Percentiles rank a stretch among this genome's conserved stretches.
phyloP scores from a whole-genome alignment of 2,113 vertebrate species.

The Pholis gunnellus region DNA sequence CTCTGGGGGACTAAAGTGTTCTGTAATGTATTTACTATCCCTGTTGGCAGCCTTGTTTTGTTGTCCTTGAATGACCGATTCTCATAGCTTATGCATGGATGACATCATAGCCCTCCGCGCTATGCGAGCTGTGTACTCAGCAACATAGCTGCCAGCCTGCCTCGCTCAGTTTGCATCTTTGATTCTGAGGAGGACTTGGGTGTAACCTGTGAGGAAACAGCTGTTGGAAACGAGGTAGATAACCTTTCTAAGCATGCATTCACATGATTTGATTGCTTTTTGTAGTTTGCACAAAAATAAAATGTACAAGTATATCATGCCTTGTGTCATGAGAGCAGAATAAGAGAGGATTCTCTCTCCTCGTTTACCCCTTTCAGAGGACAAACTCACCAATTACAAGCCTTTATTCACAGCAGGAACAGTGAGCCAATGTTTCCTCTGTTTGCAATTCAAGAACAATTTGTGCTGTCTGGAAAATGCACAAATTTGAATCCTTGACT shows the following conservation, averaged over 20 bases:
- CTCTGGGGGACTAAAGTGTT: conserved; percentile 72
- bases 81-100: conserved; percentile 59
- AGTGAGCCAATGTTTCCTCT: conserved; percentile 62
- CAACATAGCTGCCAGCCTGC: conserved; percentile 28
- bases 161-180: conserved; percentile 48
- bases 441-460: conserved; percentile 70
- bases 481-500: conserved; percentile 73
- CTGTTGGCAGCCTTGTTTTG: conserved; percentile 64
- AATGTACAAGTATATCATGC: not conserved
- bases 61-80: conserved; percentile 79
- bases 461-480: conserved; percentile 67
- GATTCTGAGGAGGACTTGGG: conserved; percentile 26
- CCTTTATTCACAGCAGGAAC: conserved; percentile 44
- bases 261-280: conserved; percentile 5
- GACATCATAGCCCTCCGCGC: conserved; percentile 73
- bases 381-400: conserved; percentile 50
- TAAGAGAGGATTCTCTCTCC: not conserved
- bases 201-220: conserved; percentile 46
- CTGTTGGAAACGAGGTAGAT: conserved; percentile 44
- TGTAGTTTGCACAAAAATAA: conserved; percentile 5
- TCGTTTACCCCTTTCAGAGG: conserved; percentile 40
- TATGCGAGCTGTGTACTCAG: conserved; percentile 58
- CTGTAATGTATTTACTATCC: conserved; percentile 81
- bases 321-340: conserved; percentile 19
- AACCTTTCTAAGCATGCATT: conserved; percentile 9